Conservation (phyloP, 2,113 vertebrate genomes). For the Axis porcinus region DNA sequence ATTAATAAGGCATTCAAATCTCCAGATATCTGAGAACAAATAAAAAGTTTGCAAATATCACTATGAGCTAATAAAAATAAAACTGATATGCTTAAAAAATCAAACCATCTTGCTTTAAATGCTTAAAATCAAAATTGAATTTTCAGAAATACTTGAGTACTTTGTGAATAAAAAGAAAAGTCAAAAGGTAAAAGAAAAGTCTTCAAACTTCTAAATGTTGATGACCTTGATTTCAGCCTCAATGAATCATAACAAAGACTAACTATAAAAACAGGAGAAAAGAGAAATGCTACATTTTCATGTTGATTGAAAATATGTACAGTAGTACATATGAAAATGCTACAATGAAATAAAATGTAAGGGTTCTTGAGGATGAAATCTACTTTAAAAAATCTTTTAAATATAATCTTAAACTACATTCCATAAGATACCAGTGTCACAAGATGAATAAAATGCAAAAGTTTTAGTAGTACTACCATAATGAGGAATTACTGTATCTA, state of each 20-base stretch:
- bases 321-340: neutral
- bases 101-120: neutral
- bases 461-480: neutral
- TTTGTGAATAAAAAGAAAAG: neutral
- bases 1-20: neutral
- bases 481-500: neutral
- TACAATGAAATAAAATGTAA: neutral
- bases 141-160: neutral
- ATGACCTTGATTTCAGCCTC: neutral
- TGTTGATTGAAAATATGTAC: neutral
- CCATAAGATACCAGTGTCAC: neutral
- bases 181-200: neutral
- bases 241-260: neutral
- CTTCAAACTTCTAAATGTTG: neutral
- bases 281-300: neutral
- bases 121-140: neutral
- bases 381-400: neutral
- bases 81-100: neutral
- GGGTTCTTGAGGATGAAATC: neutral
- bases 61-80: constrained; percentile 14
- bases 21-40: neutral
- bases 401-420: neutral
- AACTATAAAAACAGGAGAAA: neutral
- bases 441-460: neutral
- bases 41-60: neutral